These are phyloP conservation scores for Lota lota DNA, from an alignment of 2,113 vertebrate genomes.

Conservation along the genomic window DNA sequence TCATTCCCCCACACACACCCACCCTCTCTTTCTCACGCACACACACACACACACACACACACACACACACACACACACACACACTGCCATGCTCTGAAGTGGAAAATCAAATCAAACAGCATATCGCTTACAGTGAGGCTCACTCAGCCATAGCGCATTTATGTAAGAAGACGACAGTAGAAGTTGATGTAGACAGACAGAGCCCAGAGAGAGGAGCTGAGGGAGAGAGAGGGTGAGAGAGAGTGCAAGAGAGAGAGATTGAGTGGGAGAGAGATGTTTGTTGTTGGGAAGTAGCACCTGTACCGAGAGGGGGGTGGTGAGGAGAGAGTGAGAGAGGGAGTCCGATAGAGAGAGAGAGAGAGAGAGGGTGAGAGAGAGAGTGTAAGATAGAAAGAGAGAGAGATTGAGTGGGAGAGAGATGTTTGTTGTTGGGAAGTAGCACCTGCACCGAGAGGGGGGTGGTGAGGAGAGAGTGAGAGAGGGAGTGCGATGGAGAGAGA, in stretches of 20 bases:
- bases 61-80: constrained; percentile 10
- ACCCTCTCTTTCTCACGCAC: constrained; percentile 34
- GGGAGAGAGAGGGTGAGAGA: constrained; percentile 22
- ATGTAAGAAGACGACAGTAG: constrained; percentile 61
- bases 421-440: not conserved
- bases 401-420: not conserved
- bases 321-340: constrained; percentile 16
- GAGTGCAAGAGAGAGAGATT: constrained; percentile 1
- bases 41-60: constrained; percentile 19
- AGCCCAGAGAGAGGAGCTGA: constrained; percentile 9
- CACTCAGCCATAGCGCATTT: constrained; percentile 74
- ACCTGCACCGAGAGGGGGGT: not conserved
- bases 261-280: not conserved
- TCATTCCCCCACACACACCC: constrained; percentile 24
- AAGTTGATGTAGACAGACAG: constrained; percentile 16
- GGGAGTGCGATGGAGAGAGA: constrained; percentile 1
- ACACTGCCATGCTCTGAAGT: constrained; percentile 53
- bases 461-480: constrained; percentile 16
- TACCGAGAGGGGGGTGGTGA: not conserved
- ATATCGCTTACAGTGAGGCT: constrained; percentile 76
- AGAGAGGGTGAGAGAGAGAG: not conserved
- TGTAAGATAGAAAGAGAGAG: not conserved
- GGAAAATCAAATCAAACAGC: constrained; percentile 67
- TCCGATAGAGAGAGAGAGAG: constrained; percentile 8
- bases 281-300: not conserved